phyloP scores from a whole-genome alignment of 2,113 vertebrate genomes.

The Osmerus mordax region DNA sequence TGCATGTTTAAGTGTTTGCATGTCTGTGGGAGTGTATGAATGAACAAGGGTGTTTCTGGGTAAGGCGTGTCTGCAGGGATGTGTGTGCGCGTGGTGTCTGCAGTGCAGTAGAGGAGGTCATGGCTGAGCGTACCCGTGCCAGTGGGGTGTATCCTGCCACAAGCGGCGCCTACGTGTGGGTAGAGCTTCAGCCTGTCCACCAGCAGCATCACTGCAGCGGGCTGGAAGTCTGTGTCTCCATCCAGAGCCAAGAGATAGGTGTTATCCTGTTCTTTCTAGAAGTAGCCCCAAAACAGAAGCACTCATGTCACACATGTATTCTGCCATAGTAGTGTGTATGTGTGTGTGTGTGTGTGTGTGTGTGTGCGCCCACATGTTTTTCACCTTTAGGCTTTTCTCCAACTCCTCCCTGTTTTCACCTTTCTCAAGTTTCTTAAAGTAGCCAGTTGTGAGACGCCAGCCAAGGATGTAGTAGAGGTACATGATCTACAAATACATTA shows the following conservation, averaged over 20 bases:
- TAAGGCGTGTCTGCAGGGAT: no score
- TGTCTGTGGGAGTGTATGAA: no score
- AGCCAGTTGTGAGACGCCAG: conserved; percentile 55
- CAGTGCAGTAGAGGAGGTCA: not conserved
- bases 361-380: not conserved
- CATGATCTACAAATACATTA: conserved; percentile 55
- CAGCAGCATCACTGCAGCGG: conserved; percentile 68
- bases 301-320: not conserved
- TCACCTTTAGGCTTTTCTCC: conserved; percentile 36
- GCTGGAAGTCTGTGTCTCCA: conserved; percentile 75
- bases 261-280: conserved; percentile 65
- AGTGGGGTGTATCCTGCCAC: conserved; percentile 75
- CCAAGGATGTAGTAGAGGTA: conserved; percentile 66
- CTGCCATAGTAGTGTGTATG: not conserved
- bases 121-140: conserved; percentile 61
- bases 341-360: not conserved
- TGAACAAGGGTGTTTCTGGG: no score
- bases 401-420: not conserved
- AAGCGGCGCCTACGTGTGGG: conserved; percentile 68
- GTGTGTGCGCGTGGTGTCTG: no score
- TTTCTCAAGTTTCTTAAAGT: conserved; percentile 23
- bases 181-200: conserved; percentile 70
- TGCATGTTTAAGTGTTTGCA: no score
- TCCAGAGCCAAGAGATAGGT: conserved; percentile 72
- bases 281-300: no score